Base-by-base conservation (phyloP, 2,888 invertebrate genomes). In the Prenolepis imparis region DNA sequence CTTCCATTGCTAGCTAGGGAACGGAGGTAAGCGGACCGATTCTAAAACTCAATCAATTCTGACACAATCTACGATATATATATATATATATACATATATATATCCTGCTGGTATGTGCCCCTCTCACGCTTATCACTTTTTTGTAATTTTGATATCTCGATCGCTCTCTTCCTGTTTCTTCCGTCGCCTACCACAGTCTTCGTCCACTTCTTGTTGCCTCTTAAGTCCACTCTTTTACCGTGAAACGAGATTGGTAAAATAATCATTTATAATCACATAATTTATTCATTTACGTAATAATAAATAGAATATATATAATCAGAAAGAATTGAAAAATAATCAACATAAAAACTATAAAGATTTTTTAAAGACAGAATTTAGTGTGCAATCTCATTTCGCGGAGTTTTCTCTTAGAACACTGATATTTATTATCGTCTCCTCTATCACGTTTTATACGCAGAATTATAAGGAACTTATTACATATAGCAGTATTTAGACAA, bases 1-100 rank as follows among this genome's bases (percentile, higher is more conserved):
- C 93, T 93, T 93, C 92, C 91, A 94, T 93, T 94, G 94, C 92
- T 94, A 94, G 92, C 94, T 93, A 92, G 93, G 94, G 93, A 93
- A 93, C 90, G 92, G 92, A 94, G 94, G 95, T 95, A 94, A 93
- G 93, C 92, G 28, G 86, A 87, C 48, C 82, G 85, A 90, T 86
- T 86, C 85, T 89, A 84, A 75, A 89, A 84, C 86, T 77, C 77
- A 90, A 86, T 87, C 81, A 89, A 86, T 87, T 87, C 87, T 88
- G 52, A 83, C 70, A 85, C 81, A 74, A 80, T 86, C 84, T 87
- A 86, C 87, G 72, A 88, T 52, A 52, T 52, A 52, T 89, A 87
- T 91, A 88, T 52, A 52, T 52, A 52, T 89, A 87, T 91, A 86
- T 88, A 87, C 90, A 48, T 44, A 88, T 89, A 87, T 91, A 86